Percentiles rank a stretch among this genome's conserved stretches.
Evolutionary conservation across 1,140 invertebrate species (phyloP).

Genomic region (Neelides sp.): DNA sequence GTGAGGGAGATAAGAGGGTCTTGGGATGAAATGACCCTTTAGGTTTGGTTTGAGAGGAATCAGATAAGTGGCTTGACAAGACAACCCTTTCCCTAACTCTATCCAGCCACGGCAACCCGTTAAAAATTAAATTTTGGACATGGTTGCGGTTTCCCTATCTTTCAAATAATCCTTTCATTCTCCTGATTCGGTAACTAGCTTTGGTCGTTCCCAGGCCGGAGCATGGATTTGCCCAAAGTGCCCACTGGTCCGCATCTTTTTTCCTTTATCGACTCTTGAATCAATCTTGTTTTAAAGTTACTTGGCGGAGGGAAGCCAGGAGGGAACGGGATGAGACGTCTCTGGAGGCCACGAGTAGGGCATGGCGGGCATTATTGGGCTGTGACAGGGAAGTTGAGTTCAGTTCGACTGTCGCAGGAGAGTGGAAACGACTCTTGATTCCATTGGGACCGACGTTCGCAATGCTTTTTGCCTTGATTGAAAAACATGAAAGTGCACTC

Average conservation of each 20-base stretch:
- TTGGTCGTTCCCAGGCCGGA: too few relatives aligned
- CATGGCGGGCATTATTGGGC: background rate
- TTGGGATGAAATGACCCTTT: slow-evolving; percentile 24
- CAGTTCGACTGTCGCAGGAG: slow-evolving; percentile 15
- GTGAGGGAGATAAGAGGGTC: too few relatives aligned
- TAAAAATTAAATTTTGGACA: slow-evolving; percentile 26
- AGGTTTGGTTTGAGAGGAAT: slow-evolving; percentile 17
- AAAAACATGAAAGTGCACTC: slow-evolving; percentile 28
- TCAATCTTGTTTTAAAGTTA: too few relatives aligned
- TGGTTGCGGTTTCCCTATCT: slow-evolving; percentile 16
- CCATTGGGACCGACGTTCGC: slow-evolving; percentile 18
- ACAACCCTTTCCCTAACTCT: slow-evolving; percentile 16
- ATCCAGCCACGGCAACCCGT: slow-evolving; percentile 13
- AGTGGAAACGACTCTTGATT: slow-evolving; percentile 21
- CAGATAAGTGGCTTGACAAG: slow-evolving; percentile 21
- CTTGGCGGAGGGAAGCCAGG: too few relatives aligned
- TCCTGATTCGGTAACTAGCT: too few relatives aligned
- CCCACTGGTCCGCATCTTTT: too few relatives aligned
- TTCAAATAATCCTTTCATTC: background rate
- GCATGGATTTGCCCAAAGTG: too few relatives aligned
- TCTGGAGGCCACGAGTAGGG: background rate
- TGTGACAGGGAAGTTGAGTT: slow-evolving; percentile 15
- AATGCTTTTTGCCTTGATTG: slow-evolving; percentile 28
- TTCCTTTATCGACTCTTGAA: too few relatives aligned
- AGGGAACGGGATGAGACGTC: slow-evolving; percentile 7